Evolutionary conservation across 2,888 invertebrate genomes (phyloP).

Genomic region (Caenorhabditis zanzibari): DNA sequence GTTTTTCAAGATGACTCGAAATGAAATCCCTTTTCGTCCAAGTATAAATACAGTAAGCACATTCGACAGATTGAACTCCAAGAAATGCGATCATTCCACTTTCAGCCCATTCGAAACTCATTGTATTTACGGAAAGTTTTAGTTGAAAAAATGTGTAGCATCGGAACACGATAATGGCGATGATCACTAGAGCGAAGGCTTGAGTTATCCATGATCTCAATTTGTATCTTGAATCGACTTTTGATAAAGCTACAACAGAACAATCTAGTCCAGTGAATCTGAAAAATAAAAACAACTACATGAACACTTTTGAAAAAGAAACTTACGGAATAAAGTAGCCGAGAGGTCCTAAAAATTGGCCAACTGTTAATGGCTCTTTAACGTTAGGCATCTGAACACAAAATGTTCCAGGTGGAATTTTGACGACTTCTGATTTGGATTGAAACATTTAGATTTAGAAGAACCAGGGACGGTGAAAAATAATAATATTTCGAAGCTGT

Average conservation of each 20-base stretch:
- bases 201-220: background rate
- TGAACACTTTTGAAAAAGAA: background rate
- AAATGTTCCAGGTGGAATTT: slow-evolving; percentile 27
- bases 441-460: background rate
- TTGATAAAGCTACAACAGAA: slow-evolving; percentile 1
- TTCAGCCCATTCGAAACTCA: slow-evolving; percentile 39
- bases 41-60: slow-evolving; percentile 24
- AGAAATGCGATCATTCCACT: slow-evolving; percentile 30
- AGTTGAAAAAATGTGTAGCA: slow-evolving; percentile 26
- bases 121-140: background rate
- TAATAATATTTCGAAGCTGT: no score
- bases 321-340: slow-evolving; percentile 12
- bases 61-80: slow-evolving; percentile 27
- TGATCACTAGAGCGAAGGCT: background rate
- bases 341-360: slow-evolving; percentile 13
- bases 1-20: slow-evolving; percentile 15
- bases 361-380: slow-evolving; percentile 10
- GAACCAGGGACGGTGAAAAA: no score
- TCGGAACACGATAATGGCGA: background rate
- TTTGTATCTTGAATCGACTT: background rate
- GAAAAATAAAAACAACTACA: background rate
- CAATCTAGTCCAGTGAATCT: slow-evolving; percentile 21
- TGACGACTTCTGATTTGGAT: slow-evolving; percentile 9
- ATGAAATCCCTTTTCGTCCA: slow-evolving; percentile 38
- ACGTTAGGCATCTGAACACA: slow-evolving; percentile 3